These are phyloP conservation scores for Drosophila gunungcola DNA, from an alignment of 1,140 invertebrate genomes.

Conservation along the genomic window DNA sequence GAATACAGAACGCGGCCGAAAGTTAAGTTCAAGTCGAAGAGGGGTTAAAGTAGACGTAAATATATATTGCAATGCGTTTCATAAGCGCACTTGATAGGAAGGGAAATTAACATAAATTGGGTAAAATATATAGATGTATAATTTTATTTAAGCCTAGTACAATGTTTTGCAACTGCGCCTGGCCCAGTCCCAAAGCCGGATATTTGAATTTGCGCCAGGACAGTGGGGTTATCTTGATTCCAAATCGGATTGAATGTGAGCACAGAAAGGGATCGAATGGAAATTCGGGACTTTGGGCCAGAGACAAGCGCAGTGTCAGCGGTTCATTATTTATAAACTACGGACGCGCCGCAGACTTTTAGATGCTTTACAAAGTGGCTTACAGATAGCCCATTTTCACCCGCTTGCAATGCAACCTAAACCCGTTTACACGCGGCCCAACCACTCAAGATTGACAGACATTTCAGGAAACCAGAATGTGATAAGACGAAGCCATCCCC, in stretches of 20 bases:
- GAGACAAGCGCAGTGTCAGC: conserved; percentile 29
- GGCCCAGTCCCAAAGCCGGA: conserved; percentile 15
- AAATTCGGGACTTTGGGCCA: conserved; percentile 28
- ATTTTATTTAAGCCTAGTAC: conserved; percentile 53
- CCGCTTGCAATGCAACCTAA: conserved; percentile 33
- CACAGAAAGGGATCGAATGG: not conserved
- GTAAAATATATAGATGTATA: conserved; percentile 52
- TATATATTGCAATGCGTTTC: conserved; percentile 78
- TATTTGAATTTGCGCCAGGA: conserved; percentile 7
- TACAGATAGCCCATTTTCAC: conserved; percentile 22
- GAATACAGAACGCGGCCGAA: conserved; percentile 51
- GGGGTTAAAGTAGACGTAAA: conserved; percentile 17
- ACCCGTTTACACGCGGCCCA: conserved; percentile 16
- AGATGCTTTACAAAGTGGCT: conserved; percentile 47
- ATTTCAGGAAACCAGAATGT: conserved; percentile 46
- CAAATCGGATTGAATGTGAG: conserved; percentile 12
- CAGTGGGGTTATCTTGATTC: conserved; percentile 14
- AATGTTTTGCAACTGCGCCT: conserved; percentile 29
- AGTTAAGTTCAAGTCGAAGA: conserved; percentile 10
- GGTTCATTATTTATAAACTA: conserved; percentile 38
- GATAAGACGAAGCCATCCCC: conserved; percentile 13
- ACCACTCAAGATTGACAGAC: conserved; percentile 20
- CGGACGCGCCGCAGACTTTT: conserved; percentile 50
- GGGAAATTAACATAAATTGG: conserved; percentile 38
- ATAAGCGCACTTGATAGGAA: conserved; percentile 71